Conservation (phyloP, 2,888 invertebrate species). For the Tuberolachnus salignus region DNA sequence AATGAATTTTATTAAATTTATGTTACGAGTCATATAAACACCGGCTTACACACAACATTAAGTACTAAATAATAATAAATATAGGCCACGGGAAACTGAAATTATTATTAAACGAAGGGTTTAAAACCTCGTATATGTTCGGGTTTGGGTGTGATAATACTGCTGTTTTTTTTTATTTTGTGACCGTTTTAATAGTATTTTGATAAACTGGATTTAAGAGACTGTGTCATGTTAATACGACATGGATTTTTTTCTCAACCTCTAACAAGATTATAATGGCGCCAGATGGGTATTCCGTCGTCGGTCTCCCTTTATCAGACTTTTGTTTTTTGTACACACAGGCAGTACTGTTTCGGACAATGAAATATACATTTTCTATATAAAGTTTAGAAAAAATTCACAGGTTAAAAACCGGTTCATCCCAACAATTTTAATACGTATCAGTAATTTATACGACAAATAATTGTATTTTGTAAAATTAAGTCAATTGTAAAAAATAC, state of each 20-base stretch:
- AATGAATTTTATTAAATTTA: too few species aligned
- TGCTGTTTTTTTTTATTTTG: not conserved
- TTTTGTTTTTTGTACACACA: not conserved
- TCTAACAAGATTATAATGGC: constrained; percentile 27
- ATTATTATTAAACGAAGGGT: constrained; percentile 14
- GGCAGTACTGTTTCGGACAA: not conserved
- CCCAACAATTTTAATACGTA: too few species aligned
- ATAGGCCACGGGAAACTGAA: not conserved
- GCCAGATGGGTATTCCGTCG: not conserved
- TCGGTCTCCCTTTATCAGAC: not conserved
- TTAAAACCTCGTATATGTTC: not conserved
- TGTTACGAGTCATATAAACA: too few species aligned
- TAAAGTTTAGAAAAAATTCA: not conserved
- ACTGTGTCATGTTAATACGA: constrained; percentile 25
- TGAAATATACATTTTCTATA: not conserved
- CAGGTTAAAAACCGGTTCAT: too few species aligned
- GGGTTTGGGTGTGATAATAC: not conserved
- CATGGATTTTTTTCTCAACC: constrained; percentile 2
- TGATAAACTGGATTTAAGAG: constrained; percentile 24
- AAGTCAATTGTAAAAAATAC: too few species aligned
- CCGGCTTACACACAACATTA: too few species aligned
- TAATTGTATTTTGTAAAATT: too few species aligned
- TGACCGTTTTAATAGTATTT: constrained; percentile 19
- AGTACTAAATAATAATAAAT: too few species aligned
- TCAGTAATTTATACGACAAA: too few species aligned